Base-by-base conservation (phyloP, 1,140 invertebrate genomes). In the Listronotus oregonensis region DNA sequence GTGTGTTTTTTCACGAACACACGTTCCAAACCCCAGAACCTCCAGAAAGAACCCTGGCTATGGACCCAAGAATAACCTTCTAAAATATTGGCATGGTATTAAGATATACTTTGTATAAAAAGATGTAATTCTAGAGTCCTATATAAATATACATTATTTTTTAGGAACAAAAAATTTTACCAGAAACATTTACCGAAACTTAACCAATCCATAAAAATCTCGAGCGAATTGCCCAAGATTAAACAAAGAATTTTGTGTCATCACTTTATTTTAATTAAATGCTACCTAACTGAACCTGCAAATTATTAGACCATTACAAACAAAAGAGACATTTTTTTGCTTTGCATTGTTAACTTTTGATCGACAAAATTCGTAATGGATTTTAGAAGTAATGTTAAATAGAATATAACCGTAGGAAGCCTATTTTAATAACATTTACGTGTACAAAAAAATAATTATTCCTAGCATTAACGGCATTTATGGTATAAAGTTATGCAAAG, bases 171-270 rank as follows among this genome's bases (percentile, higher is more conserved):
- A n/a, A n/a, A n/a, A n/a, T n/a, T n/a, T n/a, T n/a, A 27, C 21
- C 21, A 27, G 2, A 27, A 32, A 21, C 12, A 56, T 42, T 37
- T 42, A 56, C 39, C n/a, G 42, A 14, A 14, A 54, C 50, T 32
- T 37, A 34, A 54, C 32, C 50, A 18, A 54, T 27, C 21, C 21
- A 27, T 27, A 27, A 27, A 27, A 27, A 27, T 27, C 2, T 3
- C 21, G 27, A n/a, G 14, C 18, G 15, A 55, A 58, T 40, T 27
- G 27, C 11, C 17, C 32, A 46, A 31, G 42, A 46, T 27, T 40
- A 46, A 58, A 58, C 55, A 58, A 58, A 58, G 55, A 58, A 58
- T 58, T 58, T 44, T 31, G 46, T 49, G n/a, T 60, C 57, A 46
- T 49, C 46, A 50, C 43, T 10, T 10, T 27, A 46, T 42, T 61